These are phyloP conservation scores for Hesperophylax magnus DNA, from an alignment of 1,140 invertebrate genomes.

Conservation along the genomic window DNA sequence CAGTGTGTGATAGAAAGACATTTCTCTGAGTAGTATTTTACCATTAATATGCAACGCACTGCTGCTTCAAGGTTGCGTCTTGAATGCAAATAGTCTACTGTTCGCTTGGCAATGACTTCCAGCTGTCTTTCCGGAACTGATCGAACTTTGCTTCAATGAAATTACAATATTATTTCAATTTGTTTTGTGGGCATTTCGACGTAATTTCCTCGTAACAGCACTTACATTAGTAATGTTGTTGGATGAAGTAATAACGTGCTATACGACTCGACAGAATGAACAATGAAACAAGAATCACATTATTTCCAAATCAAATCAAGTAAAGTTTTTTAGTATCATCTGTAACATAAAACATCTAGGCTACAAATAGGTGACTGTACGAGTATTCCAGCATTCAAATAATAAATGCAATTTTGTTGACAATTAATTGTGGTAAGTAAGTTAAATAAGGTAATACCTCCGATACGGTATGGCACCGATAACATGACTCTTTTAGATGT, in stretches of 20 bases:
- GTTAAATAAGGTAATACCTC: no score
- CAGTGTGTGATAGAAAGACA: conserved; percentile 15
- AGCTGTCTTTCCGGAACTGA: not conserved
- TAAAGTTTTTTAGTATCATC: no score
- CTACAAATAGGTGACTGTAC: no score
- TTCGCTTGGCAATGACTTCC: conserved; percentile 16
- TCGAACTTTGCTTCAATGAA: conserved; percentile 14
- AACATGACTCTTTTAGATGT: no score
- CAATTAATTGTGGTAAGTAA: no score
- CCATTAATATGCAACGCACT: not conserved
- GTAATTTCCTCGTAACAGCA: conserved; percentile 14
- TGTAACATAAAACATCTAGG: no score
- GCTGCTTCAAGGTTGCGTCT: not conserved
- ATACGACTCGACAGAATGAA: no score
- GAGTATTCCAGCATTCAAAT: no score
- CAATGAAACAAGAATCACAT: no score
- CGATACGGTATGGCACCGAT: no score
- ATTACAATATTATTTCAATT: conserved; percentile 42
- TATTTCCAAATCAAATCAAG: no score
- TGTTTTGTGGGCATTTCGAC: conserved; percentile 5
- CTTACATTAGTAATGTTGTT: not conserved
- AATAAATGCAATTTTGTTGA: no score
- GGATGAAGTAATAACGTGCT: not conserved
- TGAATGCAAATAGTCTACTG: not conserved
- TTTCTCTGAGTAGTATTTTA: not conserved